Evolutionary conservation across 2,888 invertebrate genomes (phyloP), one percentile per base, ranked within the genome.

Genomic region (Amphimallon solstitiale): DNA sequence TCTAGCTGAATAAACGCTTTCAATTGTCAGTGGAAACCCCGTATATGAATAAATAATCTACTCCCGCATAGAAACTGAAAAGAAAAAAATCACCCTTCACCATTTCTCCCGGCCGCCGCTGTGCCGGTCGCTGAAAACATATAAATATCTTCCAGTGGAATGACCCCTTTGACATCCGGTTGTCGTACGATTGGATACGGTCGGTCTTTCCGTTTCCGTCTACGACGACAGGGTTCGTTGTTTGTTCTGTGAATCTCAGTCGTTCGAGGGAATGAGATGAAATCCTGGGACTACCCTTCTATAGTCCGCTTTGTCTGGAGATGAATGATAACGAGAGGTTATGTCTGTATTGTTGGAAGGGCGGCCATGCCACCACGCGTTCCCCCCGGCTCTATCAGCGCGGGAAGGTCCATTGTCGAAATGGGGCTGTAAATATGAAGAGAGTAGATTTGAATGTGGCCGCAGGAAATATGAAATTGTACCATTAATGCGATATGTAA

Each of bases 91-190:
- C 72, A 76, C 76, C 77, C 78, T 78, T 75, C 73, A 70, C 6
- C 40, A 21, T 15, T 56, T 40, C 14, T 40, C 40, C 40, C 40
- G 52, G 14, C 29, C 34, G 60, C 23, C 46, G 48, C 60, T 73
- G 72, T 74, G 73, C 73, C 73, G 73, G 21, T 40, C 23, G 56
- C 56, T 76, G 74, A 77, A 79, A 78, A 78, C 77, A 78, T 79
- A 80, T 79, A 80, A 79, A 80, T 79, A 78, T 79, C 79, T 79
- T 79, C 79, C 79, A 78, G 76, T 75, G 77, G 78, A 79, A 79
- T 77, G 79, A 79, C 78, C 78, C 77, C 76, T 79, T 77, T 79
- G 76, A 77, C 79, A 77, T 77, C 78, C 77, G 78, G 76, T 75
- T 76, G 73, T 77, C 76, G 76, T 75, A 56, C 77, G 75, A 79